phyloP scores from a whole-genome alignment of 2,113 vertebrate genomes.

The Sigmodon hispidus region DNA sequence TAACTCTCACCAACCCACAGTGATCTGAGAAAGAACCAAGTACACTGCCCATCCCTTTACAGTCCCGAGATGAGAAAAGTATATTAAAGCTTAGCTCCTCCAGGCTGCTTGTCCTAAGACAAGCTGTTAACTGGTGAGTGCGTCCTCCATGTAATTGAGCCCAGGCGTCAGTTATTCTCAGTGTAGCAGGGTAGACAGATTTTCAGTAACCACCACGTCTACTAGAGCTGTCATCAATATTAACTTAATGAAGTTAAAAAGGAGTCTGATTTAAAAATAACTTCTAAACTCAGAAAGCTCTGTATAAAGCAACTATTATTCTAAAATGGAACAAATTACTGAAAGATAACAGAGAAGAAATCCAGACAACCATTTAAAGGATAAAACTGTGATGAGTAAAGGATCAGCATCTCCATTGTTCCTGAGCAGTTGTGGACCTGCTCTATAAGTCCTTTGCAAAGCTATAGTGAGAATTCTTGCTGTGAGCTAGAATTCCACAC shows the following conservation, averaged over 20 bases:
- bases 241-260: slow-evolving; percentile 1
- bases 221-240: background rate
- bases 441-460: background rate
- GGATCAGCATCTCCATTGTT: slow-evolving; percentile 25
- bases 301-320: slow-evolving; percentile 26
- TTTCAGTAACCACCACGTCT: background rate
- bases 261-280: slow-evolving; percentile 14
- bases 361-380: background rate
- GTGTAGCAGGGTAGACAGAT: background rate
- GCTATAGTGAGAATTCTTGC: slow-evolving; percentile 28
- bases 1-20: background rate
- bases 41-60: background rate
- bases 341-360: background rate
- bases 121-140: background rate
- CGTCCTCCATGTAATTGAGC: background rate
- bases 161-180: background rate
- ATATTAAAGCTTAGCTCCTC: background rate
- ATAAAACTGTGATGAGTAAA: slow-evolving; percentile 12
- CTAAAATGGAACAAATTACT: slow-evolving; percentile 16
- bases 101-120: background rate
- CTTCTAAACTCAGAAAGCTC: slow-evolving; percentile 41
- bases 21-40: background rate
- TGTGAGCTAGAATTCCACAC: background rate
- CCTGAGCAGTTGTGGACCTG: slow-evolving; percentile 12
- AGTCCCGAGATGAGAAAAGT: background rate